Conservation (phyloP, 2,888 invertebrate genomes). For the Melolontha melolontha region DNA sequence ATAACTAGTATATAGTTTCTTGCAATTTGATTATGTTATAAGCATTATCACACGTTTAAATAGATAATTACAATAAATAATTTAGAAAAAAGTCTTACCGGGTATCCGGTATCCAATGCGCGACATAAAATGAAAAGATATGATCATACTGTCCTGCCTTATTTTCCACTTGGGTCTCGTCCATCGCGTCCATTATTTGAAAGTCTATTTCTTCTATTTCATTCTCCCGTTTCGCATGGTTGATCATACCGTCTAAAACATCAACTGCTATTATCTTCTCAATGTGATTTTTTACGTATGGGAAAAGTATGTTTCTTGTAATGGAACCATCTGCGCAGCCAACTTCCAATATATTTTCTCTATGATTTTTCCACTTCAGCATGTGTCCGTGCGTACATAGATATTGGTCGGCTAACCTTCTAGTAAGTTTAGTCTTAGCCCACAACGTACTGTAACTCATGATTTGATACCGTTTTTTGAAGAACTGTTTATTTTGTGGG, state of each 20-base stretch:
- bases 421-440: too few species aligned
- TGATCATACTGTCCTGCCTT: neutral
- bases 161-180: neutral
- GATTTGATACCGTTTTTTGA: too few species aligned
- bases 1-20: too few species aligned
- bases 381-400: neutral
- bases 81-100: too few species aligned
- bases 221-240: neutral
- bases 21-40: too few species aligned
- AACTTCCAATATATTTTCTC: conserved; percentile 7
- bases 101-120: neutral
- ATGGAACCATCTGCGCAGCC: conserved; percentile 9
- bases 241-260: neutral
- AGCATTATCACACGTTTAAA: too few species aligned
- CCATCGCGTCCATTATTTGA: neutral
- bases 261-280: neutral
- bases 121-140: neutral
- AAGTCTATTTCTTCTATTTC: neutral
- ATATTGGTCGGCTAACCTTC: neutral
- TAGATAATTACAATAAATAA: too few species aligned
- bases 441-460: too few species aligned
- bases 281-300: neutral
- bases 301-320: conserved; percentile 7
- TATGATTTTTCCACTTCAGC: neutral
- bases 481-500: too few species aligned